These are phyloP conservation scores for Zosterops borbonicus DNA, from an alignment of 2,113 vertebrate genomes.

Conservation along the genomic window DNA sequence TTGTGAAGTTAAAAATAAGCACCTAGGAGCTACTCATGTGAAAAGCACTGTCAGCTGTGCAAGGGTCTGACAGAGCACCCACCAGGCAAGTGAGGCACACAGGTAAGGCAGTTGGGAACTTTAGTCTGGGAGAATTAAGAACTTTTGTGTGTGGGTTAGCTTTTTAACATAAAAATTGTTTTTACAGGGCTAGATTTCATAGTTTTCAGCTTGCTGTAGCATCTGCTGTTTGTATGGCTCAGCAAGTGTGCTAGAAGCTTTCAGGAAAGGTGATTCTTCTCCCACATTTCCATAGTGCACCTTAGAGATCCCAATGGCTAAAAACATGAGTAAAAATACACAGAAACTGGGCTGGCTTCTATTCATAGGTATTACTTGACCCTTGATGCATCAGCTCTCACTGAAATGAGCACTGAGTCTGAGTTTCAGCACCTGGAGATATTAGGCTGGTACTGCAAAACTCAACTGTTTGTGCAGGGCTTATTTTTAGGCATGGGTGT, in stretches of 20 bases:
- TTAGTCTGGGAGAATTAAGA: neutral
- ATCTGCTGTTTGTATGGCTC: neutral
- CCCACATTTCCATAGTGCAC: neutral
- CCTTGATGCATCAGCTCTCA: neutral
- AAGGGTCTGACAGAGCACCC: neutral
- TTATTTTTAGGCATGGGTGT: neutral
- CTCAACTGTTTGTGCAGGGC: neutral
- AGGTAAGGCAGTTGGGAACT: neutral
- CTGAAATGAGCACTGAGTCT: neutral
- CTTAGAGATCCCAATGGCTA: neutral
- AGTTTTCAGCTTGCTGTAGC: neutral
- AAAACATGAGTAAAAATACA: neutral
- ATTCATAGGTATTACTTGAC: neutral
- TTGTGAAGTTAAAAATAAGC: neutral
- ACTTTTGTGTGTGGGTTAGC: fast-evolving
- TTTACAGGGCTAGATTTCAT: neutral
- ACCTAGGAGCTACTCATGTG: fast-evolving
- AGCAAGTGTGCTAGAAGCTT: neutral
- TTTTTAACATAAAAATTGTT: neutral
- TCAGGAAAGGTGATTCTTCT: neutral
- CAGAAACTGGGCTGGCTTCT: neutral
- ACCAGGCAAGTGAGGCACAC: fast-evolving
- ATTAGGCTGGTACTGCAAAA: neutral
- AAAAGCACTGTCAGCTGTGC: fast-evolving
- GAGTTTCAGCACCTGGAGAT: neutral